Conservation (phyloP, 2,797 vertebrate genomes). For the Spinibarbus caldwelli region DNA sequence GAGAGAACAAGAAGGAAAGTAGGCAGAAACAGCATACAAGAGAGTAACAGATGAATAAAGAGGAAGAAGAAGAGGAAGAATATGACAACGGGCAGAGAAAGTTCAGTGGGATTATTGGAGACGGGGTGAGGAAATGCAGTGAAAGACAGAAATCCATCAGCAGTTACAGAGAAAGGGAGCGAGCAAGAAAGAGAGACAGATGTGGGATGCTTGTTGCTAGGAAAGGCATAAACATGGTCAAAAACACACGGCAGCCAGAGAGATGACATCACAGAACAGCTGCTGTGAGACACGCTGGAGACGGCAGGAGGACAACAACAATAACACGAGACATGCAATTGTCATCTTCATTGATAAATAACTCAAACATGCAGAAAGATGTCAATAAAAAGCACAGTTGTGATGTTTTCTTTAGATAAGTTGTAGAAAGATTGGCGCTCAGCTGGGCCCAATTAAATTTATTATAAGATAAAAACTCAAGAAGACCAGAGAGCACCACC, state of each 20-base stretch:
- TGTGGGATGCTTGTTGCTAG: slow-evolving; percentile 77
- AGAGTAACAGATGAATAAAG: not conserved
- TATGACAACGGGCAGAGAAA: not conserved
- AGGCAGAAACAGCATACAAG: not conserved
- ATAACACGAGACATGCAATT: not conserved
- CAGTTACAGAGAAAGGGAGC: slow-evolving; percentile 52
- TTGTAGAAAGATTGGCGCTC: slow-evolving; percentile 19
- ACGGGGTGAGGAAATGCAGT: not conserved
- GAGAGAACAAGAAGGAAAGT: not conserved
- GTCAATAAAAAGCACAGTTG: not conserved
- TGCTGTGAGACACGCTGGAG: slow-evolving; percentile 67
- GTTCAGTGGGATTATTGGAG: not conserved
- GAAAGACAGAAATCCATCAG: slow-evolving; percentile 10
- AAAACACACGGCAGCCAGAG: slow-evolving; percentile 76
- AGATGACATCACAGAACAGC: slow-evolving; percentile 74
- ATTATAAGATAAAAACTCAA: slow-evolving; percentile 39
- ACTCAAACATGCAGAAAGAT: not conserved
- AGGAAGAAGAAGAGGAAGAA: not conserved
- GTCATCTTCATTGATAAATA: not conserved
- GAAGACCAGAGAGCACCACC: not conserved
- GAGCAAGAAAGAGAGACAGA: slow-evolving; percentile 67
- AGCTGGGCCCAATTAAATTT: slow-evolving; percentile 57
- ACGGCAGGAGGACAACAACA: slow-evolving; percentile 13
- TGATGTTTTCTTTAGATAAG: not conserved
- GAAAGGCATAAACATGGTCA: slow-evolving; percentile 74